Conservation (phyloP, 2,888 invertebrate species). For the Polyommatus icarus region DNA sequence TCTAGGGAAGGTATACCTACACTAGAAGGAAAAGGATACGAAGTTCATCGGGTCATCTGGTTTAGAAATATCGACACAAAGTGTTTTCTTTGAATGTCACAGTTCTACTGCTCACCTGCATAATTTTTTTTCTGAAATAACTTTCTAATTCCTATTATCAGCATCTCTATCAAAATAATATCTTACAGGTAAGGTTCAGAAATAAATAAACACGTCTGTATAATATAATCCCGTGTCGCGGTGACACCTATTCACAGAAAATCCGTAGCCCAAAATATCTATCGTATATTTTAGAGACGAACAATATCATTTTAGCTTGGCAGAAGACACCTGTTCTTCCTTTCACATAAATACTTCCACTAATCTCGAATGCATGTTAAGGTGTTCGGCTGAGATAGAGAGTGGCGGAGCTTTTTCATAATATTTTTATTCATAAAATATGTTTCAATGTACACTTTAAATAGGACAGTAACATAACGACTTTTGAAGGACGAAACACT, state of each 20-base stretch:
- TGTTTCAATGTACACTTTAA: background rate
- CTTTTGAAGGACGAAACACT: too few species aligned
- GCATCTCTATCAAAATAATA: background rate
- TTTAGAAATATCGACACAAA: too few species aligned
- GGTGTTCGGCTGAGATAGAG: background rate
- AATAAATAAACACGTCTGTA: background rate
- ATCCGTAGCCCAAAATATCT: background rate
- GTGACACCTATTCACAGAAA: conserved; percentile 21
- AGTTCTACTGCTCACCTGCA: background rate
- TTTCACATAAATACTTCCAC: conserved; percentile 26
- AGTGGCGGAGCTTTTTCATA: background rate
- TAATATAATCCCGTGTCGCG: background rate
- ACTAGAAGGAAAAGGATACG: too few species aligned
- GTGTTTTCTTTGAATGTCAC: too few species aligned
- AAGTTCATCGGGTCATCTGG: too few species aligned
- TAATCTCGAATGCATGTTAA: conserved; percentile 21
- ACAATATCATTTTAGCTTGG: conserved; percentile 29
- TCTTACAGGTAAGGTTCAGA: background rate
- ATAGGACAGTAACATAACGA: too few species aligned
- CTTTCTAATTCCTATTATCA: too few species aligned
- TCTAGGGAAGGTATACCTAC: too few species aligned
- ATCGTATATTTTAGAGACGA: conserved; percentile 17
- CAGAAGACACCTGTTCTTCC: conserved; percentile 27
- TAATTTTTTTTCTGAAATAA: too few species aligned
- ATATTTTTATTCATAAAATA: background rate